Evolutionary conservation across 2,113 vertebrate genomes (phyloP).

Genomic region (Myodes glareolus): DNA sequence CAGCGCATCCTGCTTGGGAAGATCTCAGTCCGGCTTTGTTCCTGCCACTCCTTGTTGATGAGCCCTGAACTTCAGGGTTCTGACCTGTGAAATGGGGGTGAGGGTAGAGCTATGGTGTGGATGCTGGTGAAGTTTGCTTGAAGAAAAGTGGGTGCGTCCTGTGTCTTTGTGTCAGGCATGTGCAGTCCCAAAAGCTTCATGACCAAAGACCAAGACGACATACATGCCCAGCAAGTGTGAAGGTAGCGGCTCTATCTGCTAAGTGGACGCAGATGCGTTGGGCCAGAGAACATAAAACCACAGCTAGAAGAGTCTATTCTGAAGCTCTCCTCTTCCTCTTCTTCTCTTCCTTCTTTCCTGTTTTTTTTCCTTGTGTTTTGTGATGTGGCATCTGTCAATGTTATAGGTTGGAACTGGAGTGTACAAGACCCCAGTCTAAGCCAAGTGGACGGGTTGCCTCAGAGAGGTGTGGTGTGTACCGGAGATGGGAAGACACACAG

Average conservation of each 20-base stretch:
- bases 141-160: neutral
- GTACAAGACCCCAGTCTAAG: too few relatives aligned
- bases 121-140: too few relatives aligned
- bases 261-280: neutral
- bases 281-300: neutral
- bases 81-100: neutral
- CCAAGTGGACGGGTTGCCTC: too few relatives aligned
- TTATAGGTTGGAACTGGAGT: neutral
- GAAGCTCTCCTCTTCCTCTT: neutral
- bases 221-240: neutral
- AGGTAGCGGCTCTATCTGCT: neutral
- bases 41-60: neutral
- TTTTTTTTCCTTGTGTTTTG: neutral
- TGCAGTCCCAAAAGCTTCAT: neutral
- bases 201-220: neutral
- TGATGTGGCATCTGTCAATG: neutral
- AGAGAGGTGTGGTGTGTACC: neutral
- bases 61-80: neutral
- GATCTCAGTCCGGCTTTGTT: too few relatives aligned
- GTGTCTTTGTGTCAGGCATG: neutral
- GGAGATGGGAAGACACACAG: fast-evolving
- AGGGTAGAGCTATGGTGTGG: neutral
- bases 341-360: too few relatives aligned
- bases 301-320: neutral
- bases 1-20: neutral